Evolutionary conservation across 2,113 vertebrate genomes (phyloP).

Genomic region (Candoia aspera): DNA sequence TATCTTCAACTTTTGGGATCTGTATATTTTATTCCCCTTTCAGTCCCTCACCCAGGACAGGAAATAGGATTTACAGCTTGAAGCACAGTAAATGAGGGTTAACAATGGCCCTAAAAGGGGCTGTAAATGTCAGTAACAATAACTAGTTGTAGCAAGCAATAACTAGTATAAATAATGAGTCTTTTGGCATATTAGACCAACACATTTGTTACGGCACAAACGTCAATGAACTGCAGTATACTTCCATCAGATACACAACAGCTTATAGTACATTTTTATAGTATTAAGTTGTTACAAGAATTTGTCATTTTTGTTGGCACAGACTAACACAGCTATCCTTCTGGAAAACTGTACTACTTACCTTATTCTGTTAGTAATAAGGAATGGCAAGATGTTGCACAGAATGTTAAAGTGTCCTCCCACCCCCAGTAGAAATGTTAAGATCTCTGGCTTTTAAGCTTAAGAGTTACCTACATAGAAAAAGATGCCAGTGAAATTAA

Average conservation of each 20-base stretch:
- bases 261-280: not conserved
- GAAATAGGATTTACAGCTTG: not conserved
- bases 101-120: not conserved
- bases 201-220: not conserved
- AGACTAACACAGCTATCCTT: not conserved
- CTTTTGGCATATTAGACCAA: not conserved
- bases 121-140: not conserved
- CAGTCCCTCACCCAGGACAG: not conserved
- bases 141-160: no score
- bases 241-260: not conserved
- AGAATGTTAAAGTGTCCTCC: not conserved
- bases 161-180: not conserved
- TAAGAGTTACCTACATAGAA: not conserved
- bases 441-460: not conserved
- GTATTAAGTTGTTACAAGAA: not conserved
- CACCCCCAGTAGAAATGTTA: not conserved
- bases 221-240: not conserved
- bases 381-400: not conserved
- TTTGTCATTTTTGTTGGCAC: not conserved
- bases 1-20: not conserved
- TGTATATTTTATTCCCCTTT: not conserved
- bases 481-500: not conserved
- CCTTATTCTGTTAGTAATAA: not conserved
- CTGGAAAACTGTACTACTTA: not conserved
- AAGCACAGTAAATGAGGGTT: not conserved